phyloP scores from a whole-genome alignment of 2,888 invertebrate species.

The Formica aserva region DNA sequence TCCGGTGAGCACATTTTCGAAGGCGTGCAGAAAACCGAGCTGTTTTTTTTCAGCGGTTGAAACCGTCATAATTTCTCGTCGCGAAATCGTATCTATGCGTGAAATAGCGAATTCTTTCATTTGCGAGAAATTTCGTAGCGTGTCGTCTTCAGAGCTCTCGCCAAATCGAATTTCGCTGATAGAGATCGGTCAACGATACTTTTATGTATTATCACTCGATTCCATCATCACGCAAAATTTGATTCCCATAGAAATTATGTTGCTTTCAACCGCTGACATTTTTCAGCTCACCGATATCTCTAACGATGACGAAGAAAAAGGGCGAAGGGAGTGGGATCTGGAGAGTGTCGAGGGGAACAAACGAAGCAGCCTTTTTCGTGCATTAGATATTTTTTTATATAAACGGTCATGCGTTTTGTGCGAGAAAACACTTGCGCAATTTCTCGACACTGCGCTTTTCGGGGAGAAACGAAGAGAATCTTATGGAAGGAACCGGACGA shows the following conservation, averaged over 20 bases:
- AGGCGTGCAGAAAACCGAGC: neutral
- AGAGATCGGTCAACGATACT: conserved; percentile 2
- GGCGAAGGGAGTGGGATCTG: neutral
- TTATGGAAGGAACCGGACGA: neutral
- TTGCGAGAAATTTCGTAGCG: neutral
- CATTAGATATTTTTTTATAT: conserved; percentile 79
- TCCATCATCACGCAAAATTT: conserved; percentile 1
- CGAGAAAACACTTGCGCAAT: conserved; percentile 14
- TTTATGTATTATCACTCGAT: conserved; percentile 12
- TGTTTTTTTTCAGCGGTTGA: conserved; percentile 4
- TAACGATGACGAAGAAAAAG: conserved; percentile 7
- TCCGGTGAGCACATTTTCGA: conserved; percentile 28
- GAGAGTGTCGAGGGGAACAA: conserved; percentile 41
- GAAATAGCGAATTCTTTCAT: neutral
- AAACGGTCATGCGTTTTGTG: conserved; percentile 75
- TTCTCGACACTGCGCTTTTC: conserved; percentile 21
- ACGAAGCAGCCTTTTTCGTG: conserved; percentile 71
- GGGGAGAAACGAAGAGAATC: neutral
- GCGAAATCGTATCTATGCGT: neutral
- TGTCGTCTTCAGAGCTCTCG: neutral
- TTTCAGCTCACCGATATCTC: conserved; percentile 28
- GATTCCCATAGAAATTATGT: conserved; percentile 13
- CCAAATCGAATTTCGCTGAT: conserved; percentile 20
- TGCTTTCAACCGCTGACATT: conserved; percentile 18
- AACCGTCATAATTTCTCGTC: conserved; percentile 12